These are phyloP conservation scores for Porites evermanni DNA, from an alignment of 92 coral and sea anemone species.

Conservation along the genomic window DNA sequence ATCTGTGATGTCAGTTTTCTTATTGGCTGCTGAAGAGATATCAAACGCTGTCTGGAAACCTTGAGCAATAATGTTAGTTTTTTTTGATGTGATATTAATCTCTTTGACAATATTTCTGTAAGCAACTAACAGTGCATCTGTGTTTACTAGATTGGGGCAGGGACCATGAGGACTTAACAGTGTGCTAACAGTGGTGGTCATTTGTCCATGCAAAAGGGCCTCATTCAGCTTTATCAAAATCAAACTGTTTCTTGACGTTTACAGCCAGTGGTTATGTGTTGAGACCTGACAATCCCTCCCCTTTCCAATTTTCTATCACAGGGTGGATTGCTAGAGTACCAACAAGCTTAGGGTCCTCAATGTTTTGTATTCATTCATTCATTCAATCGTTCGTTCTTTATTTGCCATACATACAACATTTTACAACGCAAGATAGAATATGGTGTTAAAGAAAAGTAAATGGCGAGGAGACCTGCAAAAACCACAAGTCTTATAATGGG, in stretches of 20 bases:
- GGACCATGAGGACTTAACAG: conserved; percentile 52
- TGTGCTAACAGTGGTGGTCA: no score
- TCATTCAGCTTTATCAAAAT: no score
- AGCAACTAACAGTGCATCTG: conserved; percentile 48
- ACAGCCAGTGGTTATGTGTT: no score
- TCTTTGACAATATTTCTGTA: conserved; percentile 34
- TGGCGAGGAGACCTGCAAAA: no score
- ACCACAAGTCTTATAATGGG: no score
- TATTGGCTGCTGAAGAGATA: conserved; percentile 26
- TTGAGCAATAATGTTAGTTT: conserved; percentile 17
- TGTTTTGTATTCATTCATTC: conserved; percentile 40
- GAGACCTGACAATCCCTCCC: conserved; percentile 44
- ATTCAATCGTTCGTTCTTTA: no score
- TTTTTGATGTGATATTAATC: conserved; percentile 14
- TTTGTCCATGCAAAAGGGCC: no score
- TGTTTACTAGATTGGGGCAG: conserved; percentile 31
- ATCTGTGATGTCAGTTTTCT: conserved; percentile 51
- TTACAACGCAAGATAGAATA: no score
- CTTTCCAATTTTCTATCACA: conserved; percentile 47
- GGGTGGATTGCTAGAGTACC: conserved; percentile 51
- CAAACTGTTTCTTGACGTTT: no score
- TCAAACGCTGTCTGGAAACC: conserved; percentile 59
- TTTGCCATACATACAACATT: no score
- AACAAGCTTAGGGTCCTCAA: conserved; percentile 42
- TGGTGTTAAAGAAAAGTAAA: no score